Evolutionary conservation across 2,797 vertebrate species (phyloP).

Genomic region (Gobio occitaniae): DNA sequence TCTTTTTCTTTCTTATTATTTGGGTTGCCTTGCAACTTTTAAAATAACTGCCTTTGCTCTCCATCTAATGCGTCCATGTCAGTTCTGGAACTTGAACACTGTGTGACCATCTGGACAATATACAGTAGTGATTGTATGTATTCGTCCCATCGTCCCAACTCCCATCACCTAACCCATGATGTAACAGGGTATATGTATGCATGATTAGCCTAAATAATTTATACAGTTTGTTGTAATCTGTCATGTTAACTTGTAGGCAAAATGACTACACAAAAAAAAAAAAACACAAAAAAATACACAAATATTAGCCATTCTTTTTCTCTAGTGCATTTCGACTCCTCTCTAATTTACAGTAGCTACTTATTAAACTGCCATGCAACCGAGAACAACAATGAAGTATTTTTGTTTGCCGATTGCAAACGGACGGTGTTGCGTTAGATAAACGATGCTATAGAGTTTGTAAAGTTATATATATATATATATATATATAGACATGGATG

Average conservation of each 20-base stretch:
- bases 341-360: slow-evolving; percentile 37
- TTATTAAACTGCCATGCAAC: slow-evolving; percentile 48
- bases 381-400: slow-evolving; percentile 34
- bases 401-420: slow-evolving; percentile 22
- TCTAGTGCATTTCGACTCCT: slow-evolving; percentile 47
- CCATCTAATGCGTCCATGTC: slow-evolving; percentile 50
- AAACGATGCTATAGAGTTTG: slow-evolving; percentile 53
- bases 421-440: slow-evolving; percentile 39
- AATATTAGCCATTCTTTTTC: slow-evolving; percentile 37
- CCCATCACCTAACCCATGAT: slow-evolving; percentile 52
- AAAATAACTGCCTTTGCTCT: slow-evolving; percentile 51
- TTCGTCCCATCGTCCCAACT: no score
- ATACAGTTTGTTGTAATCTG: slow-evolving; percentile 61
- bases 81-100: slow-evolving; percentile 50
- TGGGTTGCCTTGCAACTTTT: slow-evolving; percentile 35
- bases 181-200: slow-evolving; percentile 65
- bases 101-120: slow-evolving; percentile 50
- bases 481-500: slow-evolving; percentile 56
- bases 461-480: slow-evolving; percentile 52
- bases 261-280: slow-evolving; percentile 19
- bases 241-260: slow-evolving; percentile 56
- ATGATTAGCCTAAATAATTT: slow-evolving; percentile 59
- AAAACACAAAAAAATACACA: not conserved
- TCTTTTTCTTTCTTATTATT: slow-evolving; percentile 24
- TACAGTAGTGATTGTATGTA: slow-evolving; percentile 59